Evolutionary conservation across 2,888 invertebrate species (phyloP), one percentile per base, ranked within the genome.

Genomic region (Cylloceria caligata): DNA sequence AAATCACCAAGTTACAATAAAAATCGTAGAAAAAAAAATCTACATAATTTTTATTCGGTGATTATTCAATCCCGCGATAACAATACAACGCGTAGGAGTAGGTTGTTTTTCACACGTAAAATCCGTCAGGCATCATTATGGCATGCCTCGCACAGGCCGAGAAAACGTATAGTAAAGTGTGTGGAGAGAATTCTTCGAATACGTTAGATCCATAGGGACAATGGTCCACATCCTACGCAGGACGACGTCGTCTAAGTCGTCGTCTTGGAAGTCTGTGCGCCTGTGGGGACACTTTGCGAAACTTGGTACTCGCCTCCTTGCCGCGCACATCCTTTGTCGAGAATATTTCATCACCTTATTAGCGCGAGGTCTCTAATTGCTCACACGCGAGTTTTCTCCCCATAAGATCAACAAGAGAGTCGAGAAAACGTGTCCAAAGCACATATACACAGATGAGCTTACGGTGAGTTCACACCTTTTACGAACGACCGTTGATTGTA

Each of bases 301-400:
- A 36, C 24, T 64, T 45, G 57, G 27, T 30, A 45, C 2, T 27
- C 57, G 21, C 24, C 21, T 52, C 60, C 49, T 52, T 64, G 45
- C 16, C 80, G 55, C 57, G 27, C 71, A 52, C 16, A 19, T 76
- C 65, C 83, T 78, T 81, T 79, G 79, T 67, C 81, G 71, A 47
- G 86, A 84, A 89, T 89, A 89, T 90, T 88, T 89, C 90, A 88
- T 88, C 89, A 88, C 88, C 87, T 87, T 87, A 90, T 91, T 91
- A 91, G 89, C 91, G 87, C 82, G 52, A 71, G 77, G 83, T 83
- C 86, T 88, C 91, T 90, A 90, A 91, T 91, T 89, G 88, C 87
- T 87, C 85, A 85, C 87, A 85, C 88, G 84, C 83, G 87, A 86
- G 87, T 86, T 85, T 83, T 79, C 82, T 76, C 34, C 67, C 45